These are phyloP conservation scores for Dicentrarchus labrax DNA, from an alignment of 2,113 vertebrate species.

Conservation along the genomic window DNA sequence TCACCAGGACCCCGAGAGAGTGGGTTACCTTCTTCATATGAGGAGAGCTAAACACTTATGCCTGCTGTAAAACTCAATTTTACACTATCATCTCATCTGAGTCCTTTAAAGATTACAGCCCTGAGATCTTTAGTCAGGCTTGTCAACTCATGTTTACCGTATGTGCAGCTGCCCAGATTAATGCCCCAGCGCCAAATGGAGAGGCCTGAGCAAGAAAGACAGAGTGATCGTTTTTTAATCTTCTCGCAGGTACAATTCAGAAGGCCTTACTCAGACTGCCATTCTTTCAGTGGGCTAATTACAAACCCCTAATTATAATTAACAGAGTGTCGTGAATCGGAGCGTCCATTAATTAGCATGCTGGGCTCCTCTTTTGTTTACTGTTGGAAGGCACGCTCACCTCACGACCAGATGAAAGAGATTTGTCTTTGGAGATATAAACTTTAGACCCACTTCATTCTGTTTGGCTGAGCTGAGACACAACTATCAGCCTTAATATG, in stretches of 20 bases:
- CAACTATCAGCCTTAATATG: conserved; percentile 27
- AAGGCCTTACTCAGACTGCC: conserved; percentile 67
- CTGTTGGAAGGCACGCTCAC: conserved; percentile 47
- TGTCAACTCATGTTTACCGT: conserved; percentile 73
- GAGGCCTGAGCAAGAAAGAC: conserved; percentile 60
- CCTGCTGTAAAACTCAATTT: conserved; percentile 71
- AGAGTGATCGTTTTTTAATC: conserved; percentile 69
- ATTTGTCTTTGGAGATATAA: conserved; percentile 63
- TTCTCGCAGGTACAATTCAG: conserved; percentile 74
- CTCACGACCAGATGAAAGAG: conserved; percentile 53
- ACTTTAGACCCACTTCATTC: conserved; percentile 41
- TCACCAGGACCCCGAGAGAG: conserved; percentile 1
- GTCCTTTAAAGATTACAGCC: conserved; percentile 71
- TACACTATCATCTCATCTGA: conserved; percentile 69
- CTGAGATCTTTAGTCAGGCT: conserved; percentile 72
- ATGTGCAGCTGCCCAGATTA: conserved; percentile 64
- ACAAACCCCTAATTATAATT: conserved; percentile 80
- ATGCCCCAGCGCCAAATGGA: conserved; percentile 38
- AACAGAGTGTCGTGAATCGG: conserved; percentile 68
- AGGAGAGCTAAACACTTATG: conserved; percentile 49
- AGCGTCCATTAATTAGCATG: conserved; percentile 74
- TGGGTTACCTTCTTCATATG: conserved; percentile 14
- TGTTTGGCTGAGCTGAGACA: conserved; percentile 32
- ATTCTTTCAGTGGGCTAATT: conserved; percentile 76
- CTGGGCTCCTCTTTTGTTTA: conserved; percentile 76